These are phyloP conservation scores for Rhincodon typus DNA, from an alignment of 2,797 vertebrate genomes.

Conservation along the genomic window DNA sequence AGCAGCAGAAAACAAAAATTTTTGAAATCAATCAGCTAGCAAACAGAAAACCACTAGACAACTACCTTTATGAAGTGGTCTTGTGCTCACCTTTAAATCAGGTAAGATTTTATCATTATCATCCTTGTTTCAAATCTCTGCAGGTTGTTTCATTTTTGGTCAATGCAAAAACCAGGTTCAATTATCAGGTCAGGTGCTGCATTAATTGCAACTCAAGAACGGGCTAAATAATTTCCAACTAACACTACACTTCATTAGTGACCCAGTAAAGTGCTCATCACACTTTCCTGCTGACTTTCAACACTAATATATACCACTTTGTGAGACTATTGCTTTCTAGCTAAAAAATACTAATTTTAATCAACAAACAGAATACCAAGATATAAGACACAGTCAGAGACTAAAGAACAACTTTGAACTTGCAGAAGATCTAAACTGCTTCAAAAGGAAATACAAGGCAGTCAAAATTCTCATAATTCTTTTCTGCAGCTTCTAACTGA, in stretches of 20 bases:
- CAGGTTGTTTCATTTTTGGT: not conserved
- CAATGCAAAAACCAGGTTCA: not conserved
- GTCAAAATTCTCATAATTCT: not conserved
- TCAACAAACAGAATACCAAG: not conserved
- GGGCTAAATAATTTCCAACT: not conserved
- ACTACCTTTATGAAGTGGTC: not conserved
- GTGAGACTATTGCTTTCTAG: not conserved
- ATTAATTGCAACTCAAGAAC: not conserved
- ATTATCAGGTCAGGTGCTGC: not conserved
- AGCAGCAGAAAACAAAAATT: not conserved
- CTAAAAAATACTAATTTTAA: not conserved
- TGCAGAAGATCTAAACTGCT: not conserved
- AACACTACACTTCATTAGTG: not conserved
- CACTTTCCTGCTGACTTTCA: not conserved
- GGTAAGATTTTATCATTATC: not conserved
- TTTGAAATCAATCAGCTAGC: not conserved
- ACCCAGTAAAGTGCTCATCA: not conserved
- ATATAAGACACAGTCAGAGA: not conserved
- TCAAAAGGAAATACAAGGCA: not conserved
- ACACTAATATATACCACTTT: not conserved
- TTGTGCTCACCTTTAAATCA: not conserved
- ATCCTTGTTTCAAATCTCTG: too few species aligned
- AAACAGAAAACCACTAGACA: not conserved
- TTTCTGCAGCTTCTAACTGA: not conserved
- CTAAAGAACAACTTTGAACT: not conserved